Conservation (phyloP, 2,888 invertebrate species). For the Carterocephalus palaemon region DNA sequence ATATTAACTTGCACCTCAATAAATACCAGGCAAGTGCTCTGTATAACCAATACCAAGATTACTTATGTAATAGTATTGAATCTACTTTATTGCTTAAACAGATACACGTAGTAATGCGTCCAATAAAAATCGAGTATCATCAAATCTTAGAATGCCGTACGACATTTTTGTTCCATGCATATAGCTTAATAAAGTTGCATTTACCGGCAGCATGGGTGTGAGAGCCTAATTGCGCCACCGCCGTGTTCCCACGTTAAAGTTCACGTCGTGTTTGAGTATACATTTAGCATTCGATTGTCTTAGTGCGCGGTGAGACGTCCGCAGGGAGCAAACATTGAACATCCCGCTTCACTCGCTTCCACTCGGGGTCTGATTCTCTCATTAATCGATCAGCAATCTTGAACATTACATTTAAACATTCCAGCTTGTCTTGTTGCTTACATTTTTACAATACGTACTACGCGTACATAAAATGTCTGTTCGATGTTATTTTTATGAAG, state of each 20-base stretch:
- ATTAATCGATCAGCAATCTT: constrained; percentile 14
- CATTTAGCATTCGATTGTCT: constrained; percentile 79
- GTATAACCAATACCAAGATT: constrained; percentile 2
- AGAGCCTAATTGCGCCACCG: constrained; percentile 68
- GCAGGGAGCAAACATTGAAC: constrained; percentile 66
- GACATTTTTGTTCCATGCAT: too few species aligned
- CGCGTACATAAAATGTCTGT: too few species aligned
- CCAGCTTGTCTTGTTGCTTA: constrained; percentile 9
- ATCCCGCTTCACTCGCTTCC: constrained; percentile 51
- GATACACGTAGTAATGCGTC: constrained; percentile 18
- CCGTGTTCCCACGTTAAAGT: constrained; percentile 75
- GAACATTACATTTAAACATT: background rate
- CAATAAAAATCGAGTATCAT: too few species aligned
- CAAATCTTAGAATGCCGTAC: too few species aligned
- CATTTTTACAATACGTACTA: too few species aligned
- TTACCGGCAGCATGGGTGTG: constrained; percentile 32
- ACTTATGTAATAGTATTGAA: constrained; percentile 6
- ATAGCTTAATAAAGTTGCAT: too few species aligned
- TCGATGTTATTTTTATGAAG: background rate
- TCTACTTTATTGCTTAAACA: constrained; percentile 13
- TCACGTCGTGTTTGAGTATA: constrained; percentile 70
- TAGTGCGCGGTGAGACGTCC: constrained; percentile 73
- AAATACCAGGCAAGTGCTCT: constrained; percentile 8
- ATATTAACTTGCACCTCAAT: constrained; percentile 26
- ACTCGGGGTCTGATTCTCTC: constrained; percentile 23